These are phyloP conservation scores for Rhabdomys dilectus DNA, from an alignment of 2,113 vertebrate species.

Conservation along the genomic window DNA sequence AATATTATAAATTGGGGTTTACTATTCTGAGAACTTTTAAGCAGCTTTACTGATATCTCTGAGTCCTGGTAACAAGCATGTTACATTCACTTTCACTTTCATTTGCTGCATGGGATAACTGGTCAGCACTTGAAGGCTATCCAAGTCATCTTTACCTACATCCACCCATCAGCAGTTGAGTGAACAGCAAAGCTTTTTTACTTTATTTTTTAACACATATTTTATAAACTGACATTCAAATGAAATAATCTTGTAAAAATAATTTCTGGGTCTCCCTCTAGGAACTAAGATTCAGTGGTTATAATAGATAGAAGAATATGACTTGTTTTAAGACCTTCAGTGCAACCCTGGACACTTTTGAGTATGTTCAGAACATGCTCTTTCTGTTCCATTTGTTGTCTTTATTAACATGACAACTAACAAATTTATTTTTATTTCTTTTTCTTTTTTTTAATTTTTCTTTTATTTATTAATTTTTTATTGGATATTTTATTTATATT, in stretches of 20 bases:
- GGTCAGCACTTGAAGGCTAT: not conserved
- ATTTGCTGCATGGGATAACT: not conserved
- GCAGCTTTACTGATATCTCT: not conserved
- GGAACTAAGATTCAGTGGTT: not conserved
- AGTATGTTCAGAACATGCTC: not conserved
- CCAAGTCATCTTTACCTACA: not conserved
- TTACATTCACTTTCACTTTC: not conserved
- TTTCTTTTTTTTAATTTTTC: not conserved
- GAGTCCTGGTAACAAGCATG: not conserved
- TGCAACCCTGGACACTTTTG: not conserved
- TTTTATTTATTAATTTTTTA: no score
- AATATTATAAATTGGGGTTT: not conserved
- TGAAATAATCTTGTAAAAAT: not conserved
- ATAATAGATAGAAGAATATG: not conserved
- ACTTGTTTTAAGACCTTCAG: not conserved
- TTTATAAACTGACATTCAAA: not conserved
- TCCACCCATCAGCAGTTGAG: not conserved
- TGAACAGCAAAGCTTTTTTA: not conserved
- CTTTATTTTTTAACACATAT: not conserved
- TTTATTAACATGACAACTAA: not conserved
- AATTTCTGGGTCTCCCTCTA: not conserved
- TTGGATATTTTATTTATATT: no score
- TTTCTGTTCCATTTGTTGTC: slow-evolving; percentile 4
- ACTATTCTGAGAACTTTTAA: not conserved
- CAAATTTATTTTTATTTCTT: not conserved